These are phyloP conservation scores for Oasisia sp. DNA, from an alignment of 2,888 invertebrate species.

Conservation along the genomic window DNA sequence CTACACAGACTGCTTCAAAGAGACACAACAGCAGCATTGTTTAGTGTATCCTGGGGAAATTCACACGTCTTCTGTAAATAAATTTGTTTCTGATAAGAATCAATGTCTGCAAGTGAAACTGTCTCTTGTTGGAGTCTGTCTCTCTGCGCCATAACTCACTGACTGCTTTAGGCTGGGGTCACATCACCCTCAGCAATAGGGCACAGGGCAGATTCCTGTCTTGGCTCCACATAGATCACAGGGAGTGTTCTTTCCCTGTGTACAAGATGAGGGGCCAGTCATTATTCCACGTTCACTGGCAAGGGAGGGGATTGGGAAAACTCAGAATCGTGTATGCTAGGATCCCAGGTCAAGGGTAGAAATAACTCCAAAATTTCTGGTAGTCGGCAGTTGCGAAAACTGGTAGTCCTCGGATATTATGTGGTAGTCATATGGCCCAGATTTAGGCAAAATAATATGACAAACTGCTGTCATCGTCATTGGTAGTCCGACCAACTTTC, in stretches of 20 bases:
- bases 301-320: not conserved
- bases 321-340: not conserved
- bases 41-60: not conserved
- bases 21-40: not conserved
- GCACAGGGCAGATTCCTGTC: not conserved
- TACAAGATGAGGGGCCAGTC: not conserved
- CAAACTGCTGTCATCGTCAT: no score
- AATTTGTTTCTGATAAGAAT: conserved; percentile 8
- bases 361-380: no score
- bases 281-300: not conserved
- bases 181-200: not conserved
- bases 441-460: no score
- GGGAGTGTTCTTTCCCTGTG: not conserved
- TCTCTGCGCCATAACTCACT: not conserved
- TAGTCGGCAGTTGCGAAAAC: no score
- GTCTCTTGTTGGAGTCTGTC: not conserved
- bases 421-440: no score
- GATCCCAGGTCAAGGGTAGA: no score
- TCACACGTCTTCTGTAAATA: not conserved
- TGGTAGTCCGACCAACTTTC: no score
- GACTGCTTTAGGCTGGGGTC: not conserved
- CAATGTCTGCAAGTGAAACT: not conserved
- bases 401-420: no score
- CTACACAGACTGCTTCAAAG: not conserved
- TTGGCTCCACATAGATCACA: not conserved